Evolutionary conservation across 2,888 invertebrate species (phyloP).

Genomic region (Aspidiotus rigidus): DNA sequence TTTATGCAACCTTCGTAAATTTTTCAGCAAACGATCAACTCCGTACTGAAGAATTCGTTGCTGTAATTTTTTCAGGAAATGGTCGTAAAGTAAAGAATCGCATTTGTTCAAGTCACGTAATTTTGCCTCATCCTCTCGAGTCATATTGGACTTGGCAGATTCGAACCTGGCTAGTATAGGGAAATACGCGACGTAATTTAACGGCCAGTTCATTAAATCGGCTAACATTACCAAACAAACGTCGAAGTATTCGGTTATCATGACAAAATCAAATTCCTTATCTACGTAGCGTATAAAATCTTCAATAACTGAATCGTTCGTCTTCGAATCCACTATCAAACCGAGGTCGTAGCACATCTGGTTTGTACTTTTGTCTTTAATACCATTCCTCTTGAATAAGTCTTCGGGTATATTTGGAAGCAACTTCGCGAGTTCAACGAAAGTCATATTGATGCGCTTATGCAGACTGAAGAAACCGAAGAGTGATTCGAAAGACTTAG

Average conservation of each 20-base stretch:
- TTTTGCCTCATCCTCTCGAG: neutral
- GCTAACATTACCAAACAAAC: conserved; percentile 38
- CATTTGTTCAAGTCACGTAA: conserved; percentile 11
- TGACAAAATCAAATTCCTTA: conserved; percentile 38
- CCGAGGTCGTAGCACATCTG: conserved; percentile 40
- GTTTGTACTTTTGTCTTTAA: conserved; percentile 37
- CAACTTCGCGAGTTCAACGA: neutral
- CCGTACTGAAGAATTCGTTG: conserved; percentile 7
- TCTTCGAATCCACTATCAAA: conserved; percentile 32
- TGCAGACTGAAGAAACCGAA: conserved; percentile 11
- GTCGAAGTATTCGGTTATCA: conserved; percentile 39
- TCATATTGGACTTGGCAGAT: neutral
- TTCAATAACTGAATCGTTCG: conserved; percentile 30
- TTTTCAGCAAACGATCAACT: neutral
- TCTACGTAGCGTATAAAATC: conserved; percentile 38
- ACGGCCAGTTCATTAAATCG: conserved; percentile 39
- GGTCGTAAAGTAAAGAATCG: neutral
- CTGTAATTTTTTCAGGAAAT: conserved; percentile 19
- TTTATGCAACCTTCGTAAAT: neutral
- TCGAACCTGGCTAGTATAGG: neutral
- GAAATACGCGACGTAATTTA: conserved; percentile 36
- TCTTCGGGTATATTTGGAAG: neutral
- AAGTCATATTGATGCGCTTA: neutral
- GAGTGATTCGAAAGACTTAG: conserved; percentile 15
- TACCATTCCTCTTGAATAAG: neutral